Conservation (phyloP, 2,888 invertebrate genomes). For the Octodonta nipae region DNA sequence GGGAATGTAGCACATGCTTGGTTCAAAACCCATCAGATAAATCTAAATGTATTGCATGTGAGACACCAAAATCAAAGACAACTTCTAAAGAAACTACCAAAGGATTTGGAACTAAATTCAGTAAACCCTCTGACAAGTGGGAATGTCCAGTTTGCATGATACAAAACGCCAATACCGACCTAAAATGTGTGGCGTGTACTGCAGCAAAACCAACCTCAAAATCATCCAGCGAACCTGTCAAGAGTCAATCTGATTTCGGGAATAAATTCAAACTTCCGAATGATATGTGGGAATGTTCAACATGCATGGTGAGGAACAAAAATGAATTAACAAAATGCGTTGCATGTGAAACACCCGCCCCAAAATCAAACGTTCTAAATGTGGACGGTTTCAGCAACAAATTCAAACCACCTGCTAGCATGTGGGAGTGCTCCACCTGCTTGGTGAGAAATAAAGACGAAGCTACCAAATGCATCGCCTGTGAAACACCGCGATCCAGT, state of each 20-base stretch:
- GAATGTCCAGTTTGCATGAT: constrained; percentile 7
- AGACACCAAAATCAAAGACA: constrained; percentile 31
- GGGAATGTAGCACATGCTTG: constrained; percentile 49
- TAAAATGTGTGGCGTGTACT: constrained; percentile 7
- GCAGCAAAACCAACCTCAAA: constrained; percentile 8
- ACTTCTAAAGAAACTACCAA: constrained; percentile 6
- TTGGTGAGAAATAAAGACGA: constrained; percentile 42
- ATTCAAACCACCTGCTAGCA: constrained; percentile 35
- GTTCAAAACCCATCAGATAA: constrained; percentile 38
- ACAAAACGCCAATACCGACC: constrained; percentile 4
- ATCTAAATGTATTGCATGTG: constrained; percentile 42
- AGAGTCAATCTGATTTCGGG: constrained; percentile 6
- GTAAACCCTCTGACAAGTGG: constrained; percentile 5
- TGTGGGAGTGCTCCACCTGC: constrained; percentile 48
- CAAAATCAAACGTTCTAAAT: constrained; percentile 7
- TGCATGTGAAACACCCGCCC: constrained; percentile 40
- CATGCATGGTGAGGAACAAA: constrained; percentile 45
- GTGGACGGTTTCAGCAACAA: constrained; percentile 15
- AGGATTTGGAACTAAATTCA: constrained; percentile 25
- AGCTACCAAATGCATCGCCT: constrained; percentile 39
- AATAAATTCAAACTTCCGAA: constrained; percentile 19
- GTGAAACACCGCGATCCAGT: constrained; percentile 38
- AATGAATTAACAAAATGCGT: constrained; percentile 36
- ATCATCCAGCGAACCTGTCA: background rate
- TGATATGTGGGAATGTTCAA: constrained; percentile 44